Conservation (phyloP, 2,113 vertebrate genomes). For the Thamnophis sirtalis region DNA sequence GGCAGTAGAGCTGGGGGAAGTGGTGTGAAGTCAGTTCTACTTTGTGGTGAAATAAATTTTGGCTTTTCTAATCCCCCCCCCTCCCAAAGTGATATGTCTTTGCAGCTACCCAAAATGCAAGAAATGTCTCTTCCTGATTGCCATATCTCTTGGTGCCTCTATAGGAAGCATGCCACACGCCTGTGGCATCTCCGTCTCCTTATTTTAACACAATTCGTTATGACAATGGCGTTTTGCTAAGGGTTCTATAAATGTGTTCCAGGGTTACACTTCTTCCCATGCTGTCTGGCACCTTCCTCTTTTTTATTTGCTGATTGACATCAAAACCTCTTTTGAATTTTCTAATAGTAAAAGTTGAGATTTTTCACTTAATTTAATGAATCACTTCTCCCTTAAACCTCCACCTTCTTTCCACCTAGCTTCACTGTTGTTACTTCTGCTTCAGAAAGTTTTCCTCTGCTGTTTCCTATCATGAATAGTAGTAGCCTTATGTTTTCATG, state of each 20-base stretch:
- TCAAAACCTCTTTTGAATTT: neutral
- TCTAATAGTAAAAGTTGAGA: neutral
- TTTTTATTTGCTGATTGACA: neutral
- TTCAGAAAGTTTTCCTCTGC: neutral
- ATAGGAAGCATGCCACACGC: neutral
- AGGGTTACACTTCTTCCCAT: neutral
- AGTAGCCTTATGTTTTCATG: neutral
- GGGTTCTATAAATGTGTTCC: neutral
- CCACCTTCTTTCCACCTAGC: neutral
- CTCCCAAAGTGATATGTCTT: neutral
- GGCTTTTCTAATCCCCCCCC: neutral
- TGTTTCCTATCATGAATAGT: neutral
- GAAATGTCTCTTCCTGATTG: neutral
- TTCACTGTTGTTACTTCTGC: neutral
- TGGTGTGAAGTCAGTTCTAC: neutral
- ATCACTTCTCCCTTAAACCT: neutral
- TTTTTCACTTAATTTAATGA: neutral
- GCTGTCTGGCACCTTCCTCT: conserved; percentile 5
- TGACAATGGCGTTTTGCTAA: neutral
- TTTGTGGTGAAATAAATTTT: neutral
- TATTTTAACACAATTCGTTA: neutral
- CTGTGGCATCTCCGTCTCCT: neutral
- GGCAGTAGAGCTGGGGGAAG: neutral
- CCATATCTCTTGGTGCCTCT: neutral
- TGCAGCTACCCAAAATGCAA: neutral